Conservation (phyloP, 2,888 invertebrate species). For the Ectemnius cavifrons region DNA sequence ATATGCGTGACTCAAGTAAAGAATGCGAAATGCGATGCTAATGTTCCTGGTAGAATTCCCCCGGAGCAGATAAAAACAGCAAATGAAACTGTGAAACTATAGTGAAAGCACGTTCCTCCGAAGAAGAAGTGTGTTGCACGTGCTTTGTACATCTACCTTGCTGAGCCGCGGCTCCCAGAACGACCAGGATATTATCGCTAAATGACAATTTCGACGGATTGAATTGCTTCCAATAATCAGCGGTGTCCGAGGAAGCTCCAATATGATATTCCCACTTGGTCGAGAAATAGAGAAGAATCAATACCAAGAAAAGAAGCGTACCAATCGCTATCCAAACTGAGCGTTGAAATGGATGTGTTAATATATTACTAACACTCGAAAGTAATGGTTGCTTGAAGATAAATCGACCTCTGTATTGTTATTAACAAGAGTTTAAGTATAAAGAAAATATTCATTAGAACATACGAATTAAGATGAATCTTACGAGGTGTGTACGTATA, state of each 20-base stretch:
- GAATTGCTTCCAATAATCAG: constrained; percentile 27
- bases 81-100: no score
- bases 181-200: constrained; percentile 80
- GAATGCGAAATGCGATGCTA: no score
- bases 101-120: no score
- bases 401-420: constrained; percentile 79
- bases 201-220: constrained; percentile 69
- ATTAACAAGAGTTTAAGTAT: background rate
- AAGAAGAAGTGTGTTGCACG: no score
- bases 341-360: constrained; percentile 83
- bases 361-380: constrained; percentile 86
- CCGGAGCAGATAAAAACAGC: no score
- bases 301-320: constrained; percentile 78
- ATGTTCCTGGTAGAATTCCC: no score
- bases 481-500: constrained; percentile 83
- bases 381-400: constrained; percentile 86
- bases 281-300: constrained; percentile 79
- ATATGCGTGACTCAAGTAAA: no score
- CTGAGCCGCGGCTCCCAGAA: constrained; percentile 83
- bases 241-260: constrained; percentile 29
- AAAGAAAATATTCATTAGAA: background rate
- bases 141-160: constrained; percentile 79
- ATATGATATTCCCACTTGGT: constrained; percentile 78
- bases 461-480: background rate
- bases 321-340: constrained; percentile 83